Evolutionary conservation across 1,140 invertebrate genomes (phyloP), one percentile per base, ranked within the genome.

Genomic region (Nebria ingens): DNA sequence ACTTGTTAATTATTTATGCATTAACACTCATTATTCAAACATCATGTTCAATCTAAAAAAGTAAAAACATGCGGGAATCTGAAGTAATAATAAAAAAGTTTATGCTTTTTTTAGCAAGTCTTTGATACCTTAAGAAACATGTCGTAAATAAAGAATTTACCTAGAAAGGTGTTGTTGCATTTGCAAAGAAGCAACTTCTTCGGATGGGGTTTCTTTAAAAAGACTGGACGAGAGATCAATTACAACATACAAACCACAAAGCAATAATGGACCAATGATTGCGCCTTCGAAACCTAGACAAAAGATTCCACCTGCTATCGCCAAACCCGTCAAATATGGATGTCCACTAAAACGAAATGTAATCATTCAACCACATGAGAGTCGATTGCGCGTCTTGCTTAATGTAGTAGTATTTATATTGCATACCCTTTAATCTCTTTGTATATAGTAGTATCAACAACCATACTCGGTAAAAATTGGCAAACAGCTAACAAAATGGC

Each of bases 241-340:
- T 15, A 82, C 81, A 1, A 91, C 89, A 67, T 92, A 82, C 0
- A 93, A 77, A 51, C 83, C 85, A 67, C 95, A 98, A 0, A 99
- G 74, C 19, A 98, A 76, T 1, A 98, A 78, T 0, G 97, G 96
- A 0, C 97, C 97, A 58, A 98, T 87, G 55, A 99, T 91, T 0
- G 94, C 95, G 0, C 97, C 97, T 74, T 98, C 91, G 42, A 95
- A 81, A 0, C 97, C 97, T 54, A 97, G 76, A 76, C 91, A 98
- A 69, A 97, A 96, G 59, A 98, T 91, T 29, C 97, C 97, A n/a
- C 97, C 96, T 9, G 93, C 94, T 62, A 99, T 95, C 0, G 95
- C 91, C 23, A 99, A 73, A 22, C 93, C 96, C n/a, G 96, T 98
- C 21, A 99, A 79, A 75, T 98, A 99, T 0, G 97, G 96, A 79